These are phyloP conservation scores for Poeciliopsis gracilis DNA, from an alignment of 2,797 vertebrate genomes.

Conservation along the genomic window DNA sequence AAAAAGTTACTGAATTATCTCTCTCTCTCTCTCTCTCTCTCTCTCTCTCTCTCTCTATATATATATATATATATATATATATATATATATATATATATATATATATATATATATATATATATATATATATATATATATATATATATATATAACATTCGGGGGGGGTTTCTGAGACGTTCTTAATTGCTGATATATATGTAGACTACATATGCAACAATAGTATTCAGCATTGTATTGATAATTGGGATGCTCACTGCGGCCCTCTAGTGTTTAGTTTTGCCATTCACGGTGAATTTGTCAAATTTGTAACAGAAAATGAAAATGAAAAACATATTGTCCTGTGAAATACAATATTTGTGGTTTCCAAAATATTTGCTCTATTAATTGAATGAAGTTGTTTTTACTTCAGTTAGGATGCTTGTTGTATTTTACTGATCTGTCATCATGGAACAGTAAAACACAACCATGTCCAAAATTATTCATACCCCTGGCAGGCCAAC, in stretches of 20 bases:
- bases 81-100: no score
- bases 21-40: no score
- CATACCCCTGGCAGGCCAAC: background rate
- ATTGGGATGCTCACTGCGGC: constrained; percentile 7
- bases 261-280: constrained; percentile 15
- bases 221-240: background rate
- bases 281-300: background rate
- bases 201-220: background rate
- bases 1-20: background rate
- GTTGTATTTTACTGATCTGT: background rate
- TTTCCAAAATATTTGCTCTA: background rate
- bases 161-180: background rate
- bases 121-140: no score
- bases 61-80: no score
- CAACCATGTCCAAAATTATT: background rate
- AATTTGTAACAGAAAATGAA: background rate
- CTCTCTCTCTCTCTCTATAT: no score
- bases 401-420: background rate
- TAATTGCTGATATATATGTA: background rate
- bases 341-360: background rate
- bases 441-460: background rate
- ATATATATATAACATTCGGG: no score
- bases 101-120: no score
- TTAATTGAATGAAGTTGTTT: background rate
- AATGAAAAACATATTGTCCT: background rate